Evolutionary conservation across 2,888 invertebrate species (phyloP).

Genomic region (Agrochola circellaris): DNA sequence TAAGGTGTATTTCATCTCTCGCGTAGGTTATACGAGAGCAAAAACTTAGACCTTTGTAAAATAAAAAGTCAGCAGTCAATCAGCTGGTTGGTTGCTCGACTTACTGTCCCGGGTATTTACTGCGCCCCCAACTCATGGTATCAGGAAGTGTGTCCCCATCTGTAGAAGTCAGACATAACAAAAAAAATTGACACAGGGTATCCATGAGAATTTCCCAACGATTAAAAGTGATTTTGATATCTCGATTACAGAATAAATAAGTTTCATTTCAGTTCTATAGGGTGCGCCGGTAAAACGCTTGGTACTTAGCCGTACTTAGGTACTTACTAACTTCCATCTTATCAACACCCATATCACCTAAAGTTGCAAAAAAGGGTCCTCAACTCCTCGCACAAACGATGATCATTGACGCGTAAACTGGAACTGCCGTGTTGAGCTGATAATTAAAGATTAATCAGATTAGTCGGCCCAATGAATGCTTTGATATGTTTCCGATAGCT

Average conservation of each 20-base stretch:
- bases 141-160: background rate
- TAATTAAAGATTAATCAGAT: conserved; percentile 56
- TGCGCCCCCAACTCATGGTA: background rate
- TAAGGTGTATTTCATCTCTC: no score
- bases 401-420: conserved; percentile 20
- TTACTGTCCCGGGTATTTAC: background rate
- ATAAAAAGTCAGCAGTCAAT: background rate
- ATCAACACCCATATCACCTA: background rate
- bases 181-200: background rate
- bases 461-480: conserved; percentile 30
- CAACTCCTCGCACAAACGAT: background rate
- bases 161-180: background rate
- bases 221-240: no score
- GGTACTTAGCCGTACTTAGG: background rate
- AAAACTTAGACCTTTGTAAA: background rate
- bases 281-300: background rate
- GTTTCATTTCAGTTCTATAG: background rate
- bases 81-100: background rate
- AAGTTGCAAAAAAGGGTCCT: background rate
- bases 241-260: no score
- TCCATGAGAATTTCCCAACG: background rate
- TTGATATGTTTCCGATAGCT: conserved; percentile 33
- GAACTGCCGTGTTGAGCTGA: conserved; percentile 10
- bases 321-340: background rate
- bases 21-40: no score